phyloP scores from a whole-genome alignment of 2,888 invertebrate genomes.

The Byasa hedistus region DNA sequence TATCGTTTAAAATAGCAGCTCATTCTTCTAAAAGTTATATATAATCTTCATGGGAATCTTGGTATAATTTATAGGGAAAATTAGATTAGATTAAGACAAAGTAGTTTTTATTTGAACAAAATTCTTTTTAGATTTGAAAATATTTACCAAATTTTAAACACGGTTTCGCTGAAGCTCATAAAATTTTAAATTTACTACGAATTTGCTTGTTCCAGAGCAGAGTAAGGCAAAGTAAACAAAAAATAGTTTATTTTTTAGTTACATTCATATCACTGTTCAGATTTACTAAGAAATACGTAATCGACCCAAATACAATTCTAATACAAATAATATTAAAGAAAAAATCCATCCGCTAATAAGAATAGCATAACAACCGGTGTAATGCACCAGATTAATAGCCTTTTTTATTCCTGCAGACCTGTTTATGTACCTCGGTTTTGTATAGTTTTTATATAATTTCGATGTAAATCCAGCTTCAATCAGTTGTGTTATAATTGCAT shows the following conservation, averaged over 20 bases:
- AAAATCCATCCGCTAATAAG: conserved; percentile 55
- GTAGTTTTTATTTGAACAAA: too few species aligned
- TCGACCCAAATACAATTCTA: conserved; percentile 48
- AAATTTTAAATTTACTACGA: too few species aligned
- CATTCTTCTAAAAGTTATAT: too few species aligned
- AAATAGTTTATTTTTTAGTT: too few species aligned
- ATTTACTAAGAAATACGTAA: conserved; percentile 16
- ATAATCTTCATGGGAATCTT: too few species aligned
- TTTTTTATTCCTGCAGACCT: conserved; percentile 33
- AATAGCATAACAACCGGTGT: conserved; percentile 57
- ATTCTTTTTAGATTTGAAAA: too few species aligned
- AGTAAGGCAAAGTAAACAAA: too few species aligned
- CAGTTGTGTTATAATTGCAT: conserved; percentile 49
- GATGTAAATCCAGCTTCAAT: conserved; percentile 52
- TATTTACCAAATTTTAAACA: too few species aligned
- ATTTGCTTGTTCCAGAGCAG: too few species aligned
- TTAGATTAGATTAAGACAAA: not conserved
- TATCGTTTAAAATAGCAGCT: too few species aligned
- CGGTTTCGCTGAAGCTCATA: too few species aligned
- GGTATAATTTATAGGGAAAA: not conserved
- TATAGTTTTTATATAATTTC: conserved; percentile 50
- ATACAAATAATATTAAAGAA: conserved; percentile 47
- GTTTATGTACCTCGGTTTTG: conserved; percentile 26
- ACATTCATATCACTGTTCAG: not conserved
- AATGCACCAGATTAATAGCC: conserved; percentile 54